Base-by-base conservation (phyloP, 2,888 invertebrate species). In the Ptychoptera contaminata region DNA sequence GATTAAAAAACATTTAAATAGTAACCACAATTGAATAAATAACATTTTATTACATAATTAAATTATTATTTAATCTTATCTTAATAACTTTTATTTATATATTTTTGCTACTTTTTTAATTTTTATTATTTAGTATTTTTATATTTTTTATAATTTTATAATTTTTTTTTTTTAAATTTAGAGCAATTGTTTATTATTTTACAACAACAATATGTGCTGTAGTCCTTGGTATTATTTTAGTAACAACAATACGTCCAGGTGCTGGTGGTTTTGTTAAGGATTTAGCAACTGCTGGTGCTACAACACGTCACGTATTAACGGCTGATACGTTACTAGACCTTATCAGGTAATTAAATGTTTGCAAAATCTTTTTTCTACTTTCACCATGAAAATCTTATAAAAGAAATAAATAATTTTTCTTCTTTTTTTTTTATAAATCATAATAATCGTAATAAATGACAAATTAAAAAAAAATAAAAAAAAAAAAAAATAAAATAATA, bases 291-390 rank as follows among this genome's bases (percentile, higher is more conserved):
- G 55, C 61, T 46, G 55, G 58, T 50, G 69, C 70, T 43, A 69
- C 67, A 46, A 51, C 60, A 15, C 62, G 74, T 46, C 76, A 77
- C 51, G 83, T 82, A 46, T 77, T 84, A 45, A 91, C 94, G 0
- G 76, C 80, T 2, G 96, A 96, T 60, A 93, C 93, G 0, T 70
- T 96, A 46, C 75, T 96, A 67, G 96, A 96, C 70, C 72, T 96
- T 53, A 72, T 92, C 54, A 79, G 93, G 84, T 90, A 59, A 63
- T n/a, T n/a, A n/a, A n/a, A n/a, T n/a, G n/a, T n/a, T n/a, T n/a
- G n/a, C n/a, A n/a, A n/a, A n/a, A n/a, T n/a, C n/a, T n/a, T n/a
- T n/a, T n/a, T n/a, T n/a, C n/a, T n/a, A n/a, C n/a, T n/a, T n/a
- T n/a, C n/a, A n/a, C n/a, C 23, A 23, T 7, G 7, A 11, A 14